Percentiles rank a stretch among this genome's conserved stretches.
Conservation (phyloP, 2,888 invertebrate species). For the Rhingia rostrata region DNA sequence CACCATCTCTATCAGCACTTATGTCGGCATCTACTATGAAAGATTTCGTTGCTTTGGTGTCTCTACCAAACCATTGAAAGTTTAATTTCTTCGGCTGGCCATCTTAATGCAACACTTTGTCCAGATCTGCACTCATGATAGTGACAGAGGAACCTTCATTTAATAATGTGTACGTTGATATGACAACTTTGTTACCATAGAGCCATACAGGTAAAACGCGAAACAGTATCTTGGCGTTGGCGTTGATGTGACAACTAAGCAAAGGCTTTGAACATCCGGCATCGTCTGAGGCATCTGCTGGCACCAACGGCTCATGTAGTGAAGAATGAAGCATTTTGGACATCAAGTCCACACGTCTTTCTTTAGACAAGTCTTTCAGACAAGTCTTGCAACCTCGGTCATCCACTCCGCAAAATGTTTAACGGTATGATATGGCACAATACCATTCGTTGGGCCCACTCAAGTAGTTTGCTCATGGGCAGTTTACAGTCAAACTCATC, state of each 20-base stretch:
- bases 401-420: too few relatives aligned
- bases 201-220: slow-evolving; percentile 49
- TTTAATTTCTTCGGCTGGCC: slow-evolving; percentile 44
- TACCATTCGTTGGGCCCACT: slow-evolving; percentile 48
- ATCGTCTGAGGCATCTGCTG: not conserved
- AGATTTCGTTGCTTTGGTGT: slow-evolving; percentile 49
- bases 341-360: slow-evolving; percentile 37
- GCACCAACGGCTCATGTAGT: slow-evolving; percentile 25
- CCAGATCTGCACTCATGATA: slow-evolving; percentile 36
- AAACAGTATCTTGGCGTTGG: slow-evolving; percentile 43
- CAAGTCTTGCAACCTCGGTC: too few relatives aligned
- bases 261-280: slow-evolving; percentile 3
- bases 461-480: too few relatives aligned
- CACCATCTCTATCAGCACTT: slow-evolving; percentile 27
- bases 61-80: slow-evolving; percentile 45
- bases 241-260: slow-evolving; percentile 19
- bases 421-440: too few relatives aligned
- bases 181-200: slow-evolving; percentile 24
- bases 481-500: too few relatives aligned
- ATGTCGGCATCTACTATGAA: slow-evolving; percentile 28
- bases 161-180: slow-evolving; percentile 50
- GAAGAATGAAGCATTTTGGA: slow-evolving; percentile 45
- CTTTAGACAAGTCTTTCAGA: too few relatives aligned
- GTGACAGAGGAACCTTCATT: slow-evolving; percentile 57
- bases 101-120: slow-evolving; percentile 4